Conservation (phyloP, 1,140 invertebrate genomes). For the Drosophila lowei region DNA sequence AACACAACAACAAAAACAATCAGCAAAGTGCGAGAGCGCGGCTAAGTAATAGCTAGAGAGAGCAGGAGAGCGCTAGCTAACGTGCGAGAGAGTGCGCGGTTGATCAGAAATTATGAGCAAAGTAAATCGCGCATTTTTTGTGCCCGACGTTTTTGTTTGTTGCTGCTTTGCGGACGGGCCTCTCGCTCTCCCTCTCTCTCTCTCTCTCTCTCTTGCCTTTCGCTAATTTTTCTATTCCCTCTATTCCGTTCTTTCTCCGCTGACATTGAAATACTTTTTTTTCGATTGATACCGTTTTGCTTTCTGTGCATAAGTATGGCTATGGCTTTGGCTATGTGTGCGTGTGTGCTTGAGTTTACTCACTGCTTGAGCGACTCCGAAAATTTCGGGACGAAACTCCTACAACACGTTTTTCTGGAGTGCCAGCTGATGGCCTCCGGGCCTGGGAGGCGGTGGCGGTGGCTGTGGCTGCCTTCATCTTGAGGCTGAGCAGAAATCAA, state of each 20-base stretch:
- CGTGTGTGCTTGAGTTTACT: not conserved
- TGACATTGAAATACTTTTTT: constrained; percentile 71
- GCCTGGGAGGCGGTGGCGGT: not conserved
- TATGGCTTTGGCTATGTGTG: not conserved
- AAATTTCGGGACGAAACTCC: too few relatives aligned
- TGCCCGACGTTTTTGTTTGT: constrained; percentile 57
- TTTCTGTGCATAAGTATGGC: not conserved
- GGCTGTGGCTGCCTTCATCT: constrained; percentile 13
- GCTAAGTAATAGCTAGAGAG: constrained; percentile 6
- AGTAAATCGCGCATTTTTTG: constrained; percentile 34
- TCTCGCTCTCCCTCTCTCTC: constrained; percentile 22
- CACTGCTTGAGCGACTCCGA: too few relatives aligned
- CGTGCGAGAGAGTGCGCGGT: too few relatives aligned
- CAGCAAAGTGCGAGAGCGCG: constrained; percentile 4
- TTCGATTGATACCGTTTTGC: constrained; percentile 14
- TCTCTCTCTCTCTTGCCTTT: constrained; percentile 8
- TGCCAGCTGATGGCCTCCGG: too few relatives aligned
- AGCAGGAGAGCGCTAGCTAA: too few relatives aligned
- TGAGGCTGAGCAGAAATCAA: too few relatives aligned
- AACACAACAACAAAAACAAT: too few relatives aligned
- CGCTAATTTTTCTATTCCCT: constrained; percentile 23
- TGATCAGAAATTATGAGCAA: constrained; percentile 26
- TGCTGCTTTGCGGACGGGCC: constrained; percentile 26
- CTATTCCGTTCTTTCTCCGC: constrained; percentile 21
- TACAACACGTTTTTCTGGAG: too few relatives aligned